Percentiles rank a stretch among this genome's conserved stretches.
phyloP scores from a whole-genome alignment of 2,113 vertebrate species.

The Typhlomys cinereus region DNA sequence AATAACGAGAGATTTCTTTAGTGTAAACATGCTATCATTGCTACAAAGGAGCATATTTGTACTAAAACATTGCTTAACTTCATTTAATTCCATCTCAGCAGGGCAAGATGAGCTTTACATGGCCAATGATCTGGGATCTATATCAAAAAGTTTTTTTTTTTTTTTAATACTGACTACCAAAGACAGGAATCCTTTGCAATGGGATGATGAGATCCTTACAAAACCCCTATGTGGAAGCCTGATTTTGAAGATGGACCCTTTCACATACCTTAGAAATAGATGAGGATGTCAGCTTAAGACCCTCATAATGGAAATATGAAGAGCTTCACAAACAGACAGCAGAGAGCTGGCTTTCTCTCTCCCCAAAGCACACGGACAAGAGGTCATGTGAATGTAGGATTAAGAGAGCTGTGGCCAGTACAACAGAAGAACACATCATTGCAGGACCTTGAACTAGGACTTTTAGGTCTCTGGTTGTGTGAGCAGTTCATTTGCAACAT shows the following conservation, averaged over 20 bases:
- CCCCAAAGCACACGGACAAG: background rate
- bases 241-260: background rate
- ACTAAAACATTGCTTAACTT: background rate
- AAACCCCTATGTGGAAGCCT: background rate
- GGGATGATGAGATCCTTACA: background rate
- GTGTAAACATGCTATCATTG: background rate
- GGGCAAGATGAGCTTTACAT: background rate
- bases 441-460: background rate
- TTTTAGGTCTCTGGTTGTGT: background rate
- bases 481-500: background rate
- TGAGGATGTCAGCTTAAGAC: background rate
- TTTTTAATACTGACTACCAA: background rate
- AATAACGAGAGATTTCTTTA: background rate
- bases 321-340: background rate
- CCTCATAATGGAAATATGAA: background rate
- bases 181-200: background rate
- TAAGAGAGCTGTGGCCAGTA: background rate
- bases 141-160: background rate
- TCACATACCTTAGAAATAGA: background rate
- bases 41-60: background rate
- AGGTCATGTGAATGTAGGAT: background rate
- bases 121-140: fast-evolving
- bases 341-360: background rate
- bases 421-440: background rate
- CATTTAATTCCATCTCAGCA: background rate